Conservation (phyloP, 2,797 vertebrate genomes). For the Cottoperca gobio region DNA sequence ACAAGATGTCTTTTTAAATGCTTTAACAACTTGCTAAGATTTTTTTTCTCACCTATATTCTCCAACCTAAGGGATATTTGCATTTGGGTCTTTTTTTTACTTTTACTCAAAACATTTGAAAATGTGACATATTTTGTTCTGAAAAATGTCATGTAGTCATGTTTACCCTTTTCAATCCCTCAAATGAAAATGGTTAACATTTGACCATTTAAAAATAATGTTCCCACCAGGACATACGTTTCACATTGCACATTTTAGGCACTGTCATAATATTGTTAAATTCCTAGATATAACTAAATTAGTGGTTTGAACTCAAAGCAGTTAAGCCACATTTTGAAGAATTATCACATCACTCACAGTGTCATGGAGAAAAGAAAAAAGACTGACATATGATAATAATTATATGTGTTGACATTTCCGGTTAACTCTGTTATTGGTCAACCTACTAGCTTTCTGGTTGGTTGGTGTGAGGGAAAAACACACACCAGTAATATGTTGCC, state of each 20-base stretch:
- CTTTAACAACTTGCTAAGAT: not conserved
- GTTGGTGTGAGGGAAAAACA: slow-evolving; percentile 15
- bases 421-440: slow-evolving; percentile 9
- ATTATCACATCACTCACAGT: slow-evolving; percentile 6
- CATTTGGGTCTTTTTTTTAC: slow-evolving; percentile 7
- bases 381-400: slow-evolving; percentile 5
- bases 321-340: slow-evolving; percentile 10
- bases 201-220: slow-evolving; percentile 29
- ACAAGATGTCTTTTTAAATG: not conserved
- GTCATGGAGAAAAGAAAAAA: slow-evolving; percentile 15
- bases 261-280: slow-evolving; percentile 22
- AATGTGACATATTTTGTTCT: slow-evolving; percentile 1
- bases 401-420: slow-evolving; percentile 38
- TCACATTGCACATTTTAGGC: slow-evolving; percentile 30
- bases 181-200: slow-evolving; percentile 34
- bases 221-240: slow-evolving; percentile 1
- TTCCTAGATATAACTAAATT: slow-evolving; percentile 39
- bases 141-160: slow-evolving; percentile 16
- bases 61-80: not conserved
- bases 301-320: slow-evolving; percentile 23
- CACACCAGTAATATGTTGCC: not conserved
- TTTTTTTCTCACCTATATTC: slow-evolving; percentile 9
- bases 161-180: slow-evolving; percentile 13
- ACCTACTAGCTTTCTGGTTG: not conserved
- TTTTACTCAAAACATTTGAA: slow-evolving; percentile 25